These are phyloP conservation scores for Archaeoteleia sp. DNA, from an alignment of 2,888 invertebrate genomes.

Conservation along the genomic window DNA sequence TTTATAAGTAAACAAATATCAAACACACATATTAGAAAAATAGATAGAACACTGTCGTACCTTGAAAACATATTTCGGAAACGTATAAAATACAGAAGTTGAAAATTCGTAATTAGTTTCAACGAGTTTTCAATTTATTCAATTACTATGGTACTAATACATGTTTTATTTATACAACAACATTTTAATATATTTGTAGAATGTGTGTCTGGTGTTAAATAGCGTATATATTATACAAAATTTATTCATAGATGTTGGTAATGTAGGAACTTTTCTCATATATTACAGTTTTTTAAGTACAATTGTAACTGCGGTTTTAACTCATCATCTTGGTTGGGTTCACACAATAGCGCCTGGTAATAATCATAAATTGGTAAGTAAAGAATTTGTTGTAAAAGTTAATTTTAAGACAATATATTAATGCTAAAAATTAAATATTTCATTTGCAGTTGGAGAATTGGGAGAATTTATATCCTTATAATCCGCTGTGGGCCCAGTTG, in stretches of 20 bases:
- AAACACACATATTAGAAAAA: too few relatives aligned
- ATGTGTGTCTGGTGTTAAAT: too few relatives aligned
- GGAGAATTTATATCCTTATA: slow-evolving; percentile 84
- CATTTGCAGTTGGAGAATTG: slow-evolving; percentile 74
- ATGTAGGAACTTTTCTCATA: too few relatives aligned
- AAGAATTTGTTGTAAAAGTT: too few relatives aligned
- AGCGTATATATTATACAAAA: not conserved
- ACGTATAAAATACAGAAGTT: too few relatives aligned
- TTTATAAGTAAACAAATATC: not conserved
- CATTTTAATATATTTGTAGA: too few relatives aligned
- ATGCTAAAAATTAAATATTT: not conserved
- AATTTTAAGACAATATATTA: slow-evolving; percentile 6
- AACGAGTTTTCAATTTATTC: too few relatives aligned
- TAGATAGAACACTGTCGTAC: not conserved
- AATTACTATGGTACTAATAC: too few relatives aligned
- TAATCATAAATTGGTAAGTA: slow-evolving; percentile 65
- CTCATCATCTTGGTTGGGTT: slow-evolving; percentile 95
- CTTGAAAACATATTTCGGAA: too few relatives aligned
- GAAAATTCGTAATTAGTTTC: too few relatives aligned
- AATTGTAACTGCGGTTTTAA: slow-evolving; percentile 89
- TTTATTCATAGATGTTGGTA: too few relatives aligned
- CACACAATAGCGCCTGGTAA: slow-evolving; percentile 79
- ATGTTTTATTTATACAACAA: too few relatives aligned
- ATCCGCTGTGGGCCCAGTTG: slow-evolving; percentile 93
- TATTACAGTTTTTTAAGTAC: slow-evolving; percentile 91